Percentiles rank a stretch among this genome's conserved stretches.
These are phyloP conservation scores for Psilopsiagon aymara DNA, from an alignment of 2,113 vertebrate genomes.

Conservation along the genomic window DNA sequence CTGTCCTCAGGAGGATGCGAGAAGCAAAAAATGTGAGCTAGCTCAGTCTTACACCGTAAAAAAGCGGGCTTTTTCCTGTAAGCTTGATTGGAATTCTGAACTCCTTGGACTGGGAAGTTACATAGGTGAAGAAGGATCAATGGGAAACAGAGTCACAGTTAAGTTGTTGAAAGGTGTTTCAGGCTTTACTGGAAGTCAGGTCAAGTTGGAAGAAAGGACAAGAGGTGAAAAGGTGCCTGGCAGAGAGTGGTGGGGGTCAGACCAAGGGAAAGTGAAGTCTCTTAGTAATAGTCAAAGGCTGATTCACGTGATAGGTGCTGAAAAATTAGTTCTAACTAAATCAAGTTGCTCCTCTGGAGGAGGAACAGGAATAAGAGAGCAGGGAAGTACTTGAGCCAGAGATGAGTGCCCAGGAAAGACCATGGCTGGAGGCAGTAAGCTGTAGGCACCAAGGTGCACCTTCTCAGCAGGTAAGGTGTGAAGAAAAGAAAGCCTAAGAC, in stretches of 20 bases:
- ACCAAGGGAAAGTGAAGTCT: neutral
- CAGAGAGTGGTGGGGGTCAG: neutral
- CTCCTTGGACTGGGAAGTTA: neutral
- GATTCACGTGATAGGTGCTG: neutral
- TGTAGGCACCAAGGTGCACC: neutral
- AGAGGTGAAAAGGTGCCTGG: neutral
- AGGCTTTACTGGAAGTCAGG: neutral
- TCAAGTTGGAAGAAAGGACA: neutral
- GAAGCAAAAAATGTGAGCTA: neutral
- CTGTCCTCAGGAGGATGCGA: neutral
- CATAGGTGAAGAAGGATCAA: neutral
- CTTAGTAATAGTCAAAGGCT: neutral
- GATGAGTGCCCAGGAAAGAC: neutral
- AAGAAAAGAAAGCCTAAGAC: neutral
- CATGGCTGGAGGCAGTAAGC: neutral
- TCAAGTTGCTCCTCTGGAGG: accelerated
- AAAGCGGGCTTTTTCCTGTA: neutral
- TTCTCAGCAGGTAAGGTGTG: neutral
- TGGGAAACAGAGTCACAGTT: neutral
- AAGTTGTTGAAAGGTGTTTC: neutral
- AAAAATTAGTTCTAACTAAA: neutral
- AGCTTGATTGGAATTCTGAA: neutral
- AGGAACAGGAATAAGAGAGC: neutral
- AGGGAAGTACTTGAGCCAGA: neutral
- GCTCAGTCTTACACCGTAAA: neutral